Base-by-base conservation (phyloP, 2,797 vertebrate genomes). In the Anolis apletophallus region DNA sequence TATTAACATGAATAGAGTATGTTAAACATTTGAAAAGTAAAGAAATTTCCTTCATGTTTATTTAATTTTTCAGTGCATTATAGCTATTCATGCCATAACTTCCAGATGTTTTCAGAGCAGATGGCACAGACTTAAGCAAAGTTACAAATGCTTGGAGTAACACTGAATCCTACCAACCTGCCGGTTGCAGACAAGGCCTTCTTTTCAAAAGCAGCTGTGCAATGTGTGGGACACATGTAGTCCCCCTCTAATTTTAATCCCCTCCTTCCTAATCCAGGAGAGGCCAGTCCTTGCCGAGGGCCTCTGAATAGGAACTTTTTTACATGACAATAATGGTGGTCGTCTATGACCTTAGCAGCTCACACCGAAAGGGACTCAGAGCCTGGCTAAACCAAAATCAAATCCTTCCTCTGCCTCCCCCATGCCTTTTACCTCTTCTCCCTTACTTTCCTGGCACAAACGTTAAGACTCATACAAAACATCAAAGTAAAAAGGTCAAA, bases 291-390 rank as follows among this genome's bases (percentile, higher is more conserved):
- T 34, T 79, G 68, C 32, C n/a, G 59, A 64, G 16, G 69, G 52
- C 52, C 71, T 59, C 55, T 89, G 90, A 90, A 84, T 85, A 69
- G 68, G 46, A 57, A 21, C 73, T 84, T 87, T 80, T 91, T 93
- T 87, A 87, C 89, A 93, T 91, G 86, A 91, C 87, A 91, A 90
- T 89, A 67, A 88, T 78, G 82, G 88, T 91, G 84, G 86, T 80
- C 26, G 55, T 84, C 80, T 86, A 87, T 88, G 83, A 91, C 89
- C 87, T 83, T 83, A 86, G 84, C 83, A 88, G 81, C 74, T 90
- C 86, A 86, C 79, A 87, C 75, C 79, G 72, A 91, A 64, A 88
- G 88, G 73, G 85, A 85, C 80, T 80, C 81, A 55, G 59, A 86
- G 69, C 84, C 85, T 86, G 83, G 88, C 89, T 88, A 88, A 88